Percentiles rank a stretch among this genome's conserved stretches.
phyloP scores from a whole-genome alignment of 2,888 invertebrate genomes.

The Sclerodermus sp. region DNA sequence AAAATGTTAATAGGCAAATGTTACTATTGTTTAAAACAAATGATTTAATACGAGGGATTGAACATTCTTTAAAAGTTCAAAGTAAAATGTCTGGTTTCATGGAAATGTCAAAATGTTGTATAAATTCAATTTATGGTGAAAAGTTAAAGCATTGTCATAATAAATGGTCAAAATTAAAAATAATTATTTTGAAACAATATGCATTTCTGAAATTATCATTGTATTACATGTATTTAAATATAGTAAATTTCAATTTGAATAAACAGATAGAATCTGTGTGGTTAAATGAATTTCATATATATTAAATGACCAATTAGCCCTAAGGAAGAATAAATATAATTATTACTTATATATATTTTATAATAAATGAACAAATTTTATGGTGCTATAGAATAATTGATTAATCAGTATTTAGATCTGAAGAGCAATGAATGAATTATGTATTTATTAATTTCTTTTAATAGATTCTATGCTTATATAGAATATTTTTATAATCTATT shows the following conservation, averaged over 20 bases:
- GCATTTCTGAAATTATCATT: constrained; percentile 64
- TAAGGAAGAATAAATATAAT: no score
- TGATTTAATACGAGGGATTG: constrained; percentile 91
- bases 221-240: constrained; percentile 63
- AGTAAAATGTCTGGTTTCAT: constrained; percentile 82
- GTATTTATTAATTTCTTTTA: no score
- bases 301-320: no score
- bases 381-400: no score
- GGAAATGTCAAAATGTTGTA: constrained; percentile 88
- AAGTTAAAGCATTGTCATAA: constrained; percentile 55
- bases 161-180: constrained; percentile 52
- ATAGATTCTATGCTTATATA: no score
- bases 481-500: no score
- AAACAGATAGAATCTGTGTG: constrained; percentile 41
- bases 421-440: no score
- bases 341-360: no score
- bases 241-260: constrained; percentile 55
- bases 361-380: no score
- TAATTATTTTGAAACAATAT: constrained; percentile 62
- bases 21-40: constrained; percentile 94
- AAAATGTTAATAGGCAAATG: constrained; percentile 91
- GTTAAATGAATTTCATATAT: constrained; percentile 46
- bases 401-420: no score
- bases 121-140: constrained; percentile 73
- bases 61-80: constrained; percentile 75